Conservation (phyloP, 1,140 invertebrate genomes). For the Anagrus nilaparvatae region DNA sequence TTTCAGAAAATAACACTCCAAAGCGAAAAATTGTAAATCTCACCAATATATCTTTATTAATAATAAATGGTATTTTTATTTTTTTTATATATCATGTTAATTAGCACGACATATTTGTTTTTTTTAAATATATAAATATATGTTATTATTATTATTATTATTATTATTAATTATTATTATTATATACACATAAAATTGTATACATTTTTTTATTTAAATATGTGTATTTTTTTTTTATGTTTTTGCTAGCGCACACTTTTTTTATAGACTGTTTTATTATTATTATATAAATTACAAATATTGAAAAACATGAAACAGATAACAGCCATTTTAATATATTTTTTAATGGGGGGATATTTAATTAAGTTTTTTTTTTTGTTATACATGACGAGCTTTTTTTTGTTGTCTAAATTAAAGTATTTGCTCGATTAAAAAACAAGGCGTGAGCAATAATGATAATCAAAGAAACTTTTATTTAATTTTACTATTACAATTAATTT, state of each 20-base stretch:
- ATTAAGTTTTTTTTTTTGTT: no score
- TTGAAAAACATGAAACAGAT: conserved; percentile 45
- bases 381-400: not conserved
- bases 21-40: conserved; percentile 44
- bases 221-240: no score
- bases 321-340: conserved; percentile 30
- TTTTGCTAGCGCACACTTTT: conserved; percentile 44
- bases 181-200: no score
- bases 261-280: conserved; percentile 43
- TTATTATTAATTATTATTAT: conserved; percentile 43
- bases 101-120: no score
- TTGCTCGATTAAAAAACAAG: not conserved
- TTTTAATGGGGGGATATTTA: no score
- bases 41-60: conserved; percentile 41
- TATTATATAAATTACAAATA: conserved; percentile 45
- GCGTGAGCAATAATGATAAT: no score
- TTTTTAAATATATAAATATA: conserved; percentile 39
- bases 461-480: not conserved
- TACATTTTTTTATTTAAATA: no score
- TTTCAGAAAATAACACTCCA: conserved; percentile 48
- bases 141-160: conserved; percentile 41
- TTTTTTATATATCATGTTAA: conserved; percentile 38
- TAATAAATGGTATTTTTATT: conserved; percentile 40
- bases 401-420: not conserved
- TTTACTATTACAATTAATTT: not conserved